phyloP scores from a whole-genome alignment of 2,888 invertebrate genomes.

The Abscondita cerata region DNA sequence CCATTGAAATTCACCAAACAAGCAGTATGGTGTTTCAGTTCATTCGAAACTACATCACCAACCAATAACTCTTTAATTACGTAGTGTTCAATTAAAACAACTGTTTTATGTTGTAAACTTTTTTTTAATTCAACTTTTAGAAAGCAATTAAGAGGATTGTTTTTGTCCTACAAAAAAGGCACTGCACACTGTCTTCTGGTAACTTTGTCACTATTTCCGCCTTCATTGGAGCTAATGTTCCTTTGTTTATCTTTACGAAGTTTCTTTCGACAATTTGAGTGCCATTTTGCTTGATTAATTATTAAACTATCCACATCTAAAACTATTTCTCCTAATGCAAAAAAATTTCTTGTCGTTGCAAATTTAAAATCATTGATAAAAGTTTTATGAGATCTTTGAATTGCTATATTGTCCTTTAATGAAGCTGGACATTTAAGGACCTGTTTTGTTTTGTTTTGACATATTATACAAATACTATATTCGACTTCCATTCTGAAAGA shows the following conservation, averaged over 20 bases:
- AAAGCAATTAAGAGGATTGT: background rate
- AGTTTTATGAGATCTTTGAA: background rate
- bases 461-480: background rate
- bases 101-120: background rate
- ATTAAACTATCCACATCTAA: background rate
- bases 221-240: background rate
- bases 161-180: background rate
- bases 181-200: background rate
- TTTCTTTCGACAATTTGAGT: no score
- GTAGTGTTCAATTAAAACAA: background rate
- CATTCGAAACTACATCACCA: no score
- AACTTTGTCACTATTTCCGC: background rate
- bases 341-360: background rate
- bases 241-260: no score
- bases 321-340: background rate
- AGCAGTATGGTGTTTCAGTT: no score
- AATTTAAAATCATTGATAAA: background rate
- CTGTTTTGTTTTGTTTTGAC: background rate
- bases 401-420: background rate
- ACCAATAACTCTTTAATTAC: background rate
- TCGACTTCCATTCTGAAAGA: background rate
- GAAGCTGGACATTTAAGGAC: background rate
- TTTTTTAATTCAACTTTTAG: background rate
- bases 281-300: background rate
- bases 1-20: background rate